Percentiles rank a stretch among this genome's conserved stretches.
Conservation (phyloP, 2,797 vertebrate genomes). For the Smutsia temminckii region DNA sequence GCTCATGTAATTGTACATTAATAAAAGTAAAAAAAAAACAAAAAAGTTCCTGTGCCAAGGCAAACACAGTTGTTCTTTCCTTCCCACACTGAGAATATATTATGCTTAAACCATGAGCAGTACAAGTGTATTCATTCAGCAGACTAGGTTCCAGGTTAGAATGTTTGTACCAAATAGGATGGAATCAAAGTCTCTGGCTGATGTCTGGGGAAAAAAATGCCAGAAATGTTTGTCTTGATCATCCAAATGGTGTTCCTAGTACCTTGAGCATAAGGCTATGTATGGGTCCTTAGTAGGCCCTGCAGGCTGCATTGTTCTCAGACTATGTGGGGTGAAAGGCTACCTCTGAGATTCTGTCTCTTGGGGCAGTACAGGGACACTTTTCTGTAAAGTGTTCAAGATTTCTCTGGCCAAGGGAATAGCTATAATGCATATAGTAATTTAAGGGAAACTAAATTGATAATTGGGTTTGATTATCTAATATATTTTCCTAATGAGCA, state of each 20-base stretch:
- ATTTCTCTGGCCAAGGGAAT: neutral
- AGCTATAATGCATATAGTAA: neutral
- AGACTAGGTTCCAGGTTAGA: neutral
- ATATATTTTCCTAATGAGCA: neutral
- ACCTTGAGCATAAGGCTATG: neutral
- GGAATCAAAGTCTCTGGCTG: neutral
- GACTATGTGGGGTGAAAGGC: neutral
- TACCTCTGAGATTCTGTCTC: constrained; percentile 22
- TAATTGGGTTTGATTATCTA: neutral
- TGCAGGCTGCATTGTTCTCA: neutral
- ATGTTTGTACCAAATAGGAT: neutral
- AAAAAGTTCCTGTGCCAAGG: neutral
- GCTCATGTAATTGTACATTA: too few relatives aligned
- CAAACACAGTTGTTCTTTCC: neutral
- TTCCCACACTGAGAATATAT: neutral
- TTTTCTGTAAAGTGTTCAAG: constrained; percentile 35
- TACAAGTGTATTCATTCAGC: neutral
- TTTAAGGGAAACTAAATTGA: neutral
- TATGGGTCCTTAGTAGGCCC: neutral
- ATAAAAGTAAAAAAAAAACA: too few relatives aligned
- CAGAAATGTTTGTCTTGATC: neutral
- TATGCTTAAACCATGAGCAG: neutral
- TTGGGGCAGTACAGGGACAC: neutral
- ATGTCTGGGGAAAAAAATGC: neutral
- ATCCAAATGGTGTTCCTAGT: constrained; percentile 1